Conservation (phyloP, 2,113 vertebrate genomes). For the Poeciliopsis occidentalis region DNA sequence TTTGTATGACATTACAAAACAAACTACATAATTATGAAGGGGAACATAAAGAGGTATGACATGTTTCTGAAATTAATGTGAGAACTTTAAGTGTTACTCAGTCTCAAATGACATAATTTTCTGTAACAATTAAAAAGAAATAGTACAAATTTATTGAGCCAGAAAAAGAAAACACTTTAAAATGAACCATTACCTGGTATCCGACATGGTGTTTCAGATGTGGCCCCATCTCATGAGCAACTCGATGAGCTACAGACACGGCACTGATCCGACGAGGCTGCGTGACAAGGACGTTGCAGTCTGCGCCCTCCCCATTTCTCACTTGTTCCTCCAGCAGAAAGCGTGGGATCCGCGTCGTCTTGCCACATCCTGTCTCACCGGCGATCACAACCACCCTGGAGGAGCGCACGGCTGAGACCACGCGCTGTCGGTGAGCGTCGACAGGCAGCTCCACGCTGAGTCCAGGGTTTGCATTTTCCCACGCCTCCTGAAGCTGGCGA, state of each 20-base stretch:
- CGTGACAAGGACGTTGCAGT: constrained; percentile 93
- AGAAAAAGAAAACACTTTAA: background rate
- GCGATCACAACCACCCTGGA: constrained; percentile 91
- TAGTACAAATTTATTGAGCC: background rate
- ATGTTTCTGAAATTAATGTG: no score
- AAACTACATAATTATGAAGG: background rate
- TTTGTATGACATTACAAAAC: background rate
- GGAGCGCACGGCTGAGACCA: constrained; percentile 84
- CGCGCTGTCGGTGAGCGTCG: constrained; percentile 85
- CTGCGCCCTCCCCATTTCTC: constrained; percentile 81
- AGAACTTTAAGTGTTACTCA: no score
- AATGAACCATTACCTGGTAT: constrained; percentile 81
- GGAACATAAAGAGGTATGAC: background rate
- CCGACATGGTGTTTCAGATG: constrained; percentile 86
- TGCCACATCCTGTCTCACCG: constrained; percentile 95
- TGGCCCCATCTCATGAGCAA: constrained; percentile 91
- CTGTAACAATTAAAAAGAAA: background rate
- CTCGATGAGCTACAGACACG: constrained; percentile 92
- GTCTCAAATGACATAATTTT: background rate
- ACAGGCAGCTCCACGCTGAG: constrained; percentile 85
- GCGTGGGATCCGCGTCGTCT: constrained; percentile 94
- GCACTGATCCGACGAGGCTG: constrained; percentile 95
- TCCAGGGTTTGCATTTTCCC: constrained; percentile 77
- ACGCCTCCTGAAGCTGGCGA: constrained; percentile 81
- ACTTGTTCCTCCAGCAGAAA: constrained; percentile 89